Base-by-base conservation (phyloP, 2,797 vertebrate species). In the Graptemys geographica region DNA sequence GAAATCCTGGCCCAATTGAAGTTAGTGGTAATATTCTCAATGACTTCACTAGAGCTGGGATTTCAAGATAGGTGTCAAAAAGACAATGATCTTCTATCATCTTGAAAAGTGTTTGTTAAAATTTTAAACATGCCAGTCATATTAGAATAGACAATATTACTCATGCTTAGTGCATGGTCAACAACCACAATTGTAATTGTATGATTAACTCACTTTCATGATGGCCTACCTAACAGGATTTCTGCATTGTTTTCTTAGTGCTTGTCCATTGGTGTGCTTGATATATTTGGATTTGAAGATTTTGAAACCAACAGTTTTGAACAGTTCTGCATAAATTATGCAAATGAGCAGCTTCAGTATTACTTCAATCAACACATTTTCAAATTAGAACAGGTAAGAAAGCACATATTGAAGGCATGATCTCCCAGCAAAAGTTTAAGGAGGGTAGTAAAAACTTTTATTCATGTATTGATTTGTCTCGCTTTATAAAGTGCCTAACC, bases 281-380 rank as follows among this genome's bases (percentile, higher is more conserved):
- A 99, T 96, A 99, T 99, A 95, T 99, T 99, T 81, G 99, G 99
- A 79, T 99, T 99, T 88, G 99, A 99, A 97, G 99, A 99, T 97
- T 99, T 99, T n/a, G 98, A 98, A 95, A 99, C 98, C 93, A 99
- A 99, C 98, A 99, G 99, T 97, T 99, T 99, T n/a, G 99, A 99
- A 96, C 99, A 99, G 96, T 99, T 99, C 98, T 99, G 99, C 97
- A 99, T 99, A 96, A 99, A 99, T 98, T 99, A 99, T 55, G 99
- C 99, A 95, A 99, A 99, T 0, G 99, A 99, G 96, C 99, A 99
- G 98, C 98, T 99, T 83, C 99, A 99, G 98, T 99, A 99, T 98
- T 99, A 99, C 97, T 99, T 99, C 98, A 99, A 99, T 95, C 99
- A 99, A 95, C 99, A 99, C 97, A 99, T 99, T 96, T 99, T 99